Evolutionary conservation across 2,888 invertebrate genomes (phyloP).

Genomic region (Anodontia alba): DNA sequence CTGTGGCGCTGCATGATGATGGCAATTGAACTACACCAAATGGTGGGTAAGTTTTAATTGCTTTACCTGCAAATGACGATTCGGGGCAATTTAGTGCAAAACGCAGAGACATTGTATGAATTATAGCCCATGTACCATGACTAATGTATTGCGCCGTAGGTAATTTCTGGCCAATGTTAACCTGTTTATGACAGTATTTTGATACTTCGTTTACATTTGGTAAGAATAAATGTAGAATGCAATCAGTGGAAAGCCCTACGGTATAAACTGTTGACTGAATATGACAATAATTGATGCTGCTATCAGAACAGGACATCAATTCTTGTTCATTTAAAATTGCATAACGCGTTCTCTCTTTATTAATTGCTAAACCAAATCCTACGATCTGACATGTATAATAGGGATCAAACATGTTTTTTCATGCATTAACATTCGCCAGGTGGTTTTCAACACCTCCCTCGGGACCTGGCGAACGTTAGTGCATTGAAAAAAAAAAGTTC

Average conservation of each 20-base stretch:
- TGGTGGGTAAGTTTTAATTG: background rate
- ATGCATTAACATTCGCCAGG: too few relatives aligned
- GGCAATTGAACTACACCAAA: background rate
- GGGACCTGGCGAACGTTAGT: too few relatives aligned
- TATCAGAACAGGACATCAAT: background rate
- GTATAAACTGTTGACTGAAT: background rate
- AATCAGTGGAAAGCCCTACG: background rate
- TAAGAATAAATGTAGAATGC: background rate
- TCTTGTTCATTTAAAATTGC: background rate
- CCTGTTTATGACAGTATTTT: background rate
- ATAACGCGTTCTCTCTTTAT: background rate
- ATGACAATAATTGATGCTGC: background rate
- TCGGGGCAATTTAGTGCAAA: background rate
- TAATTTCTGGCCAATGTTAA: background rate
- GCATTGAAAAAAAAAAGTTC: too few relatives aligned
- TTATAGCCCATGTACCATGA: background rate
- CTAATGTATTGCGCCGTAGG: background rate
- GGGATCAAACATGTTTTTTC: too few relatives aligned
- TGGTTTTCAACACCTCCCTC: too few relatives aligned
- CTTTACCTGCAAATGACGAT: background rate
- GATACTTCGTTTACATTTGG: background rate
- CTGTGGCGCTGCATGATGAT: background rate
- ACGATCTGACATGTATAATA: background rate
- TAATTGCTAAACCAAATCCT: background rate
- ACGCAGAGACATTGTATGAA: background rate